Percentiles rank a stretch among this genome's conserved stretches.
Conservation (phyloP, 2,113 vertebrate species). For the Cervus canadensis region DNA sequence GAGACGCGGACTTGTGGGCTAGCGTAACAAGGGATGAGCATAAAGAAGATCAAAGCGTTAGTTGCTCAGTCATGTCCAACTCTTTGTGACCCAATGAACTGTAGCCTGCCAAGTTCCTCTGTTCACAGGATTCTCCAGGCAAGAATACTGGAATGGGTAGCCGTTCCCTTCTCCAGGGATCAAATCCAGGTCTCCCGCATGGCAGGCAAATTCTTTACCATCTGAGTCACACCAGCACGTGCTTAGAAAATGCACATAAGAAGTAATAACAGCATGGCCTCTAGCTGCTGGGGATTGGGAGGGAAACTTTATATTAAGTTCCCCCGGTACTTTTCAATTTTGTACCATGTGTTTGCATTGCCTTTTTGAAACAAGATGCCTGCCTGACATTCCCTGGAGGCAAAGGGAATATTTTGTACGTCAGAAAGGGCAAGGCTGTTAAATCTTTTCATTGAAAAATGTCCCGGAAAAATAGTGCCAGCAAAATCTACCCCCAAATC, state of each 20-base stretch:
- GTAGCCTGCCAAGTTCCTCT: not conserved
- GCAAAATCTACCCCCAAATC: not conserved
- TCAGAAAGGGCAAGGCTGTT: not conserved
- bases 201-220: not conserved
- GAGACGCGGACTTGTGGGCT: rapidly evolving
- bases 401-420: not conserved
- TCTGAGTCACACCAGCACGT: not conserved
- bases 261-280: not conserved
- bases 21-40: rapidly evolving
- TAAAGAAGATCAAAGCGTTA: not conserved
- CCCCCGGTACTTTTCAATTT: not conserved
- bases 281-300: not conserved
- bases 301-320: not conserved
- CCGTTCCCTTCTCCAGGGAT: not conserved
- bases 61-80: not conserved
- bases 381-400: not conserved
- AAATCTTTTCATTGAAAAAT: not conserved
- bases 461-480: not conserved
- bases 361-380: not conserved
- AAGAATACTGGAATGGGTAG: not conserved
- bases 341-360: not conserved
- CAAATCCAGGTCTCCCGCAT: not conserved
- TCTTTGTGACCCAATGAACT: not conserved
- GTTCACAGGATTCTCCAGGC: not conserved
- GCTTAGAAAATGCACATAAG: not conserved